Evolutionary conservation across 2,113 vertebrate species (phyloP).

Genomic region (Psilopogon haemacephalus): DNA sequence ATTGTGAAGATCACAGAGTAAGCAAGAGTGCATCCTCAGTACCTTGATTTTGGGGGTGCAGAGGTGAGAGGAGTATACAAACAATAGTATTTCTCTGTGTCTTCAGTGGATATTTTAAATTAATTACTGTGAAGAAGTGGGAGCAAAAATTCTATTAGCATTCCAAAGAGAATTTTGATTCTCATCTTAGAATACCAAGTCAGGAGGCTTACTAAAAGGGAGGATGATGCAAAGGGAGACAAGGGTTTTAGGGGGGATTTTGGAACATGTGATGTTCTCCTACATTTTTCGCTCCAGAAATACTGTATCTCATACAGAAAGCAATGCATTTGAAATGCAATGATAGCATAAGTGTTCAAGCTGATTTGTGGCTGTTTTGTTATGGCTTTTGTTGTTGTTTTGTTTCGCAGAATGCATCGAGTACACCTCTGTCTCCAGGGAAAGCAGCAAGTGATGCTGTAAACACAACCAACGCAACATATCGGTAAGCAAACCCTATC

Average conservation of each 20-base stretch:
- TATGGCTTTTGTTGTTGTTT: background rate
- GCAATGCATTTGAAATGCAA: background rate
- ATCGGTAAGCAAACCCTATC: slow-evolving; percentile 66
- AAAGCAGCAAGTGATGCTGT: slow-evolving; percentile 66
- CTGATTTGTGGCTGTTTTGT: background rate
- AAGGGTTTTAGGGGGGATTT: background rate
- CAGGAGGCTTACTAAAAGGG: background rate
- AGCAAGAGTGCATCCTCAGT: background rate
- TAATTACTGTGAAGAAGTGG: background rate
- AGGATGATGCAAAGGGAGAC: background rate
- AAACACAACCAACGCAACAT: slow-evolving; percentile 38
- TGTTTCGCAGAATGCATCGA: slow-evolving; percentile 47
- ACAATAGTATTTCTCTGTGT: background rate
- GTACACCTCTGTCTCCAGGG: slow-evolving; percentile 68
- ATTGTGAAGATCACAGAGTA: background rate
- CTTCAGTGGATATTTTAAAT: background rate
- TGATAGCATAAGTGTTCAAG: background rate
- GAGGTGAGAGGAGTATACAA: background rate
- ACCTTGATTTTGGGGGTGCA: background rate
- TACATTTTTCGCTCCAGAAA: background rate
- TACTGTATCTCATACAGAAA: background rate
- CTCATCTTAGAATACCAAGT: background rate
- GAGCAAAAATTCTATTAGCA: background rate
- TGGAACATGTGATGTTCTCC: background rate
- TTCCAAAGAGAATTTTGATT: background rate